Evolutionary conservation across 2,888 invertebrate genomes (phyloP), one percentile per base, ranked within the genome.

Genomic region (Phengaris alcon): DNA sequence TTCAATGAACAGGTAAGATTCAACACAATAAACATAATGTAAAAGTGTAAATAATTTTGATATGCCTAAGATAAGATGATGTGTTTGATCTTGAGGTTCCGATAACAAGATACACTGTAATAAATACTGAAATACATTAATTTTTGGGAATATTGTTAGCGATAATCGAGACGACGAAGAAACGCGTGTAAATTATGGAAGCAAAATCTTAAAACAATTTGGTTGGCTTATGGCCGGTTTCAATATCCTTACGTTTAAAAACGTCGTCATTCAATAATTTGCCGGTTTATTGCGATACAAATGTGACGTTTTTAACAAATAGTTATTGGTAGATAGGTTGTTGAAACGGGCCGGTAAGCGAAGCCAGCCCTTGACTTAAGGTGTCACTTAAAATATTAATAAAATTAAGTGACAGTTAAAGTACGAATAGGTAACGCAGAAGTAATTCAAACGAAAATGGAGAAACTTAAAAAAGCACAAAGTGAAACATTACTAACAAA

Each of bases 401-500:
- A 9, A 69, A 48, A 5, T 7, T 46, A 22, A 22, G 68, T 69
- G n/a, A 4, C 48, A 15, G n/a, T 48, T 48, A 48, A n/a, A 48
- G 5, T 12, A 48, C 2, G 5, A 46, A n/a, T 2, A 68, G n/a
- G 6, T 8, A 46, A 3, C 8, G 8, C n/a, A n/a, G 12, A 68
- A n/a, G n/a, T 8, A 13, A 48, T 5, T 48, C 12, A 55, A 12
- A 6, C 0, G 1, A 48, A 72, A 15, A 72, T 72, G 72, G 72
- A 52, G 22, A 10, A 72, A 54, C 12, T 72, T 3, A 72, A 72
- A 52, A 72, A 52, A 54, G 54, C 22, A 54, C 72, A 72, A 13
- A 54, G 54, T 72, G 54, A 72, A 72, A 15, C 54, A 13, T 72
- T 72, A 35, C 52, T 72, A 13, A 13, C 54, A 0, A 70, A 70